Conservation (phyloP, 2,888 invertebrate genomes). For the Parnassius apollo region DNA sequence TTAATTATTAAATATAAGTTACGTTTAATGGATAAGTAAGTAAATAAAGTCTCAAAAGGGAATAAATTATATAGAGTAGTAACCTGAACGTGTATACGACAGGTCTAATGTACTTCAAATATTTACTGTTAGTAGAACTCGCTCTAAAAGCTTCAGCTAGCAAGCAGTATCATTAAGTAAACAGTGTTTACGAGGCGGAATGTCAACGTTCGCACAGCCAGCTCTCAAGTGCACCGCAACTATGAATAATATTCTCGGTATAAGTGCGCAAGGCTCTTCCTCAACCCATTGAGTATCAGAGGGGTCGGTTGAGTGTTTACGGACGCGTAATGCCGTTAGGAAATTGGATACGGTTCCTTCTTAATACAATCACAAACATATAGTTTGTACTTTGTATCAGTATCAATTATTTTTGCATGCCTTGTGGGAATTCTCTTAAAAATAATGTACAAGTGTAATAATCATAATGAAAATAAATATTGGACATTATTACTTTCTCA, state of each 20-base stretch:
- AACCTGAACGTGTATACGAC: too few species aligned
- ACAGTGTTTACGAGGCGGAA: not conserved
- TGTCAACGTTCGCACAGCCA: not conserved
- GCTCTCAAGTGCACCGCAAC: not conserved
- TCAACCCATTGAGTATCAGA: not conserved
- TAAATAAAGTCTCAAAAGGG: too few species aligned
- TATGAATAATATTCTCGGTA: not conserved
- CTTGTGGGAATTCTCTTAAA: too few species aligned
- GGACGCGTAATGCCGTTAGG: not conserved
- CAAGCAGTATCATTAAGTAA: slow-evolving; percentile 1
- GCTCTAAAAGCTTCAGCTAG: not conserved
- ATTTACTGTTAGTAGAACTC: not conserved
- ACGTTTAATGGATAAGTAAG: too few species aligned
- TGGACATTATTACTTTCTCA: not conserved
- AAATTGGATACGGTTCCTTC: not conserved
- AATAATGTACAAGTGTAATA: not conserved
- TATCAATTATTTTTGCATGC: too few species aligned
- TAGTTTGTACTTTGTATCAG: too few species aligned
- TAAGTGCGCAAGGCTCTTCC: not conserved
- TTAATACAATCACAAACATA: too few species aligned
- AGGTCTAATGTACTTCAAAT: not conserved
- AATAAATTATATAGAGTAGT: too few species aligned
- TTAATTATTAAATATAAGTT: too few species aligned
- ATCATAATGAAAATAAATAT: not conserved
- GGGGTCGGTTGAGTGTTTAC: not conserved